Conservation (phyloP, 2,888 invertebrate genomes). For the Cryptocephalus primarius region DNA sequence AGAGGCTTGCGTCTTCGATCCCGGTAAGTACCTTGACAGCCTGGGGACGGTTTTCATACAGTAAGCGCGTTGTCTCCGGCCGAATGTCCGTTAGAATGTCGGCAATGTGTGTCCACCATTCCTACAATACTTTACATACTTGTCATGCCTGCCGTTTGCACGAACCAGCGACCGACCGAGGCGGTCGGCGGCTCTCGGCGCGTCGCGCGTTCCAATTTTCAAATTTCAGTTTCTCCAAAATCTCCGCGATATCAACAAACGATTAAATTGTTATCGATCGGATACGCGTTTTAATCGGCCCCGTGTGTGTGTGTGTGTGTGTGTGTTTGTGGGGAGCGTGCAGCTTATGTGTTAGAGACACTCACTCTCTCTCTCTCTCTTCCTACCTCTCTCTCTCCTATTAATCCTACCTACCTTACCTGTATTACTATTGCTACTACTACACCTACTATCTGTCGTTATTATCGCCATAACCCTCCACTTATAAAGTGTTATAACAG, state of each 20-base stretch:
- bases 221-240: constrained; percentile 17
- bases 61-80: constrained; percentile 45
- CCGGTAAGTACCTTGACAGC: constrained; percentile 59
- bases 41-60: constrained; percentile 51
- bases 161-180: constrained; percentile 34
- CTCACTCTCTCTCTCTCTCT: too few species aligned
- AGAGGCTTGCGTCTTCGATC: constrained; percentile 52
- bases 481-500: too few species aligned
- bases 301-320: background rate
- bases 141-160: constrained; percentile 60
- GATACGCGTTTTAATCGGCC: background rate
- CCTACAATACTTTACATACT: constrained; percentile 70
- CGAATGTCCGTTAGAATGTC: constrained; percentile 59
- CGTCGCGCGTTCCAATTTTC: constrained; percentile 25
- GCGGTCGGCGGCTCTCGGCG: constrained; percentile 33
- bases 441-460: too few species aligned
- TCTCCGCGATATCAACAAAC: constrained; percentile 3
- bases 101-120: constrained; percentile 61
- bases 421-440: too few species aligned
- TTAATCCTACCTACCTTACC: too few species aligned
- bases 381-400: too few species aligned
- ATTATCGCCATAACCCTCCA: too few species aligned
- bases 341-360: too few species aligned
- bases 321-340: too few species aligned
- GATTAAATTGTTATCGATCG: background rate